Evolutionary conservation across 1,140 invertebrate genomes (phyloP).

Genomic region (Lepidotrigona ventralis): DNA sequence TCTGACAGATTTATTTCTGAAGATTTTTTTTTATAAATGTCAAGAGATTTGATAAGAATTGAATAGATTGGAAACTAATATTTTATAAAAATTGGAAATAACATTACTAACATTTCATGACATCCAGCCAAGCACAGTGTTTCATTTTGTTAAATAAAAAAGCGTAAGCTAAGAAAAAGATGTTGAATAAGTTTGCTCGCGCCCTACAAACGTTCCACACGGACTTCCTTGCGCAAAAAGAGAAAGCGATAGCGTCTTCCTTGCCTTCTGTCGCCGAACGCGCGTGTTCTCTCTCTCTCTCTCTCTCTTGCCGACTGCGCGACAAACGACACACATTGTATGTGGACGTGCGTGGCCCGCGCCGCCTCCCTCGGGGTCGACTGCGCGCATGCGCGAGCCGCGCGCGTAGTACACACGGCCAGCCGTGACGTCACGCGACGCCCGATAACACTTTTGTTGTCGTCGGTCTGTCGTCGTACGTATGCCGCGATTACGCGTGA

Average conservation of each 20-base stretch:
- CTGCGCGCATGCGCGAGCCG: conserved; percentile 17
- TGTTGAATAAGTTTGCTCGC: background rate
- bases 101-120: too few species aligned
- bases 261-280: background rate
- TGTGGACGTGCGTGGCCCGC: background rate
- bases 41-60: too few species aligned
- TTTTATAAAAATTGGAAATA: too few species aligned
- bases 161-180: background rate
- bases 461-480: conserved; percentile 44
- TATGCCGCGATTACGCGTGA: conserved; percentile 45
- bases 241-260: conserved; percentile 26
- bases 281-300: too few species aligned
- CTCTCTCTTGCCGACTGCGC: background rate
- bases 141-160: too few species aligned
- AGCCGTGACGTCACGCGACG: conserved; percentile 42
- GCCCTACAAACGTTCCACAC: background rate
- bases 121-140: too few species aligned
- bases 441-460: conserved; percentile 52
- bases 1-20: too few species aligned
- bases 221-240: conserved; percentile 1
- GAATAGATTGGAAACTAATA: too few species aligned
- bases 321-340: background rate
- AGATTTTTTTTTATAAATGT: too few species aligned
- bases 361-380: background rate
- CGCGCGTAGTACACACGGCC: conserved; percentile 23